A percentile compares a stretch with the other conserved stretches of the same genome.
These are phyloP conservation scores for Denticeps clupeoides DNA, from an alignment of 2,797 vertebrate species.

Conservation along the genomic window DNA sequence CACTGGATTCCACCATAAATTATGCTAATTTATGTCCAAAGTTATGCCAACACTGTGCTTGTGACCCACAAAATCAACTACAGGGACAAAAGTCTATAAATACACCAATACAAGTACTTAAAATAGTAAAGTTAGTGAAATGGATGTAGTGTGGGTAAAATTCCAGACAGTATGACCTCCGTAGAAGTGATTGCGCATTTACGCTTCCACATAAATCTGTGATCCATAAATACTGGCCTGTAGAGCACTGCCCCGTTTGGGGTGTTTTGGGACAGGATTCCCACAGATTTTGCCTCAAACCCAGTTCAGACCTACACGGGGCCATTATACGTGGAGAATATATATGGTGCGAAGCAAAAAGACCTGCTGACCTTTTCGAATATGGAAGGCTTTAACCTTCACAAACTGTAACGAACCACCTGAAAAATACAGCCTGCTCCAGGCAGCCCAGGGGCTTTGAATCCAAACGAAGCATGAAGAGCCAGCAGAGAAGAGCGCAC, in stretches of 20 bases:
- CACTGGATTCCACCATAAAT: constrained; percentile 27
- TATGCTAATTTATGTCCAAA: constrained; percentile 25
- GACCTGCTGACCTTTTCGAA: constrained; percentile 5
- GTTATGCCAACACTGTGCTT: constrained; percentile 30
- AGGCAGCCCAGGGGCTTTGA: constrained; percentile 19
- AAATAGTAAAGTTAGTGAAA: no score
- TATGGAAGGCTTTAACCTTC: constrained; percentile 21
- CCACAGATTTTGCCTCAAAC: not conserved
- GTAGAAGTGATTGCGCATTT: not conserved
- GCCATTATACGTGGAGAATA: not conserved
- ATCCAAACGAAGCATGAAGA: constrained; percentile 36
- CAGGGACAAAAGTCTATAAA: no score
- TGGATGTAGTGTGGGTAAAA: not conserved
- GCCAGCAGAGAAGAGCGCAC: constrained; percentile 32
- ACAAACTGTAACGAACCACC: not conserved
- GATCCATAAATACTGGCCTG: constrained; percentile 2
- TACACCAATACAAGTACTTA: no score
- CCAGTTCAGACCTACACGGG: not conserved
- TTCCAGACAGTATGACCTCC: not conserved
- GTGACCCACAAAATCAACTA: constrained; percentile 30
- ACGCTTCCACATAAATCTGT: not conserved
- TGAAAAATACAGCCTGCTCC: constrained; percentile 2
- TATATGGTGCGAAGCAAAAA: not conserved
- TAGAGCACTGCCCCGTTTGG: not conserved
- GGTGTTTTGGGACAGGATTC: not conserved